Conservation (phyloP, 1,140 invertebrate species). For the Andricus grossulariae region DNA sequence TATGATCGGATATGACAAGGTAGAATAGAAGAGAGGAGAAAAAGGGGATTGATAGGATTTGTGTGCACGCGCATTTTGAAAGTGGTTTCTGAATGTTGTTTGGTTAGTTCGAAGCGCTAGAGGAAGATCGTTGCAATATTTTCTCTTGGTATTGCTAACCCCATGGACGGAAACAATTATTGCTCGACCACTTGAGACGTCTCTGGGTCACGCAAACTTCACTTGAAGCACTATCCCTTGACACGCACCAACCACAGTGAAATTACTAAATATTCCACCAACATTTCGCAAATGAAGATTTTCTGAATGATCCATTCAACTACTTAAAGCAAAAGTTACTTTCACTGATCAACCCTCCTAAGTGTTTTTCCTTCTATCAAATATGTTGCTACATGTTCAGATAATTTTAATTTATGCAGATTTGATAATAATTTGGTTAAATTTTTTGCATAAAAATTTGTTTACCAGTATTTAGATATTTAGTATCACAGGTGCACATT, state of each 20-base stretch:
- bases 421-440: too few relatives aligned
- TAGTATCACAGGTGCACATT: too few relatives aligned
- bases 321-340: background rate
- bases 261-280: conserved; percentile 41
- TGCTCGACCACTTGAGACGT: conserved; percentile 49
- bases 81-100: background rate
- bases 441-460: too few relatives aligned
- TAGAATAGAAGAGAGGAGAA: too few relatives aligned
- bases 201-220: conserved; percentile 56
- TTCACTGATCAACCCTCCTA: background rate
- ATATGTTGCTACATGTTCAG: too few relatives aligned
- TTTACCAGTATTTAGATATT: too few relatives aligned
- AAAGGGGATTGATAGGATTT: background rate
- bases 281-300: conserved; percentile 44
- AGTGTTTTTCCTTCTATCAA: too few relatives aligned
- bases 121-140: conserved; percentile 47
- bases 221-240: conserved; percentile 52
- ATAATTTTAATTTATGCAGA: too few relatives aligned
- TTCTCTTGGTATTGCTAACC: conserved; percentile 48
- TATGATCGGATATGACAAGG: too few relatives aligned
- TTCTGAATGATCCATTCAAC: conserved; percentile 13
- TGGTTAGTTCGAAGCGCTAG: background rate
- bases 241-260: conserved; percentile 54
- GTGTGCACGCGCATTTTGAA: background rate
- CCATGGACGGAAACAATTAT: conserved; percentile 53